Conservation (phyloP, 1,140 invertebrate species). For the Periplaneta americana region DNA sequence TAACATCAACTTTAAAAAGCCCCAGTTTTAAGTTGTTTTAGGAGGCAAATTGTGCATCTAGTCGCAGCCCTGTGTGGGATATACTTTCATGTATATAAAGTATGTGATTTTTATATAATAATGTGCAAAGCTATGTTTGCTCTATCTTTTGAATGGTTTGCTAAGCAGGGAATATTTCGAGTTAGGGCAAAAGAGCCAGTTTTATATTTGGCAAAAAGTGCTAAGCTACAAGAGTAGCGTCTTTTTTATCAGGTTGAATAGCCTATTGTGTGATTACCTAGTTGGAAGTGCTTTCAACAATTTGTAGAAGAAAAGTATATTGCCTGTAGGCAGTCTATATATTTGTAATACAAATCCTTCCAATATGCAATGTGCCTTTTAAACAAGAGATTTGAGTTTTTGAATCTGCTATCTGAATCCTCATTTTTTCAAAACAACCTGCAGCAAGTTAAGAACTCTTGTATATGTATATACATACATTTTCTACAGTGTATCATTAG, state of each 20-base stretch:
- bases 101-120: not conserved
- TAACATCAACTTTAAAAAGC: not conserved
- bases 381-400: not conserved
- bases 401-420: slow-evolving; percentile 5
- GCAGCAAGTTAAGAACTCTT: not conserved
- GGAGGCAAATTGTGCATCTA: not conserved
- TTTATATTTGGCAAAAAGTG: not conserved
- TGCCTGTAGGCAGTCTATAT: not conserved
- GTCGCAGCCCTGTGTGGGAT: not conserved
- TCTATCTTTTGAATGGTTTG: not conserved
- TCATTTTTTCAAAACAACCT: not conserved
- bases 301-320: not conserved
- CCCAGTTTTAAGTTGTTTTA: not conserved
- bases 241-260: no score
- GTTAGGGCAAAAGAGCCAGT: not conserved
- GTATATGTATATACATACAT: slow-evolving; percentile 2
- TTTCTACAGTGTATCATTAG: not conserved
- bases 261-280: not conserved
- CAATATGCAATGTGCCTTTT: slow-evolving; percentile 7
- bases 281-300: not conserved
- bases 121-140: not conserved
- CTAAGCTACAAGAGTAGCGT: not conserved
- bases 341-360: not conserved
- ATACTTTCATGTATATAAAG: not conserved
- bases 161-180: not conserved